Evolutionary conservation across 1,140 invertebrate species (phyloP), one percentile per base, ranked within the genome.

Genomic region (Paramacrobiotus metropolitanus): DNA sequence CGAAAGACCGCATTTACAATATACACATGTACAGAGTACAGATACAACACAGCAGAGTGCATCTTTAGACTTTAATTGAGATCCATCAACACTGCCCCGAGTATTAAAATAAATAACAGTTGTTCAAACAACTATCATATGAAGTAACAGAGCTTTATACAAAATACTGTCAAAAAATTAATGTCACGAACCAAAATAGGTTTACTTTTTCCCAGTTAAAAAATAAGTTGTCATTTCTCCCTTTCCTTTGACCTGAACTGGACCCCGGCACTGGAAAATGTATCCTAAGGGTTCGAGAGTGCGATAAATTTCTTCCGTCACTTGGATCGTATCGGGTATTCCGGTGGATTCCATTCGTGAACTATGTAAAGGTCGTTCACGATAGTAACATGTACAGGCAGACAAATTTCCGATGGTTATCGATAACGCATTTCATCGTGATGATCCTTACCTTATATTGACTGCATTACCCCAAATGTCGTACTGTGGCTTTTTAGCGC

Each of bases 381-480:
- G 9, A 40, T 40, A 40, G 34, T 40, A 40, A 9, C 9, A 40
- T 9, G 34, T 40, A 9, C 9, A n/a, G n/a, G n/a, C n/a, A n/a
- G n/a, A n/a, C n/a, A n/a, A n/a, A n/a, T n/a, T n/a, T n/a, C n/a
- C n/a, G n/a, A n/a, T n/a, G n/a, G n/a, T n/a, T n/a, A n/a, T n/a
- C n/a, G n/a, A n/a, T n/a, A n/a, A n/a, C n/a, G n/a, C 4, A 55
- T 73, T 71, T 31, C 70, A 72, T 55, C 68, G 70, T 60, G 74
- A 72, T 70, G 74, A 75, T 34, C 75, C 62, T 69, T 84, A 87
- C 1, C 89, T 89, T 1, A 93, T 84, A 73, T 91, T 92, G 1
- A 94, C 89, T 15, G 88, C 90, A 72, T 93, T 93, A 1, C 89
- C 89, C 88, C 88, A 93, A 67, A 93, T 92, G 70, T 93, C 89